phyloP scores from a whole-genome alignment of 2,888 invertebrate species.

The Sinhomidia bicolor region DNA sequence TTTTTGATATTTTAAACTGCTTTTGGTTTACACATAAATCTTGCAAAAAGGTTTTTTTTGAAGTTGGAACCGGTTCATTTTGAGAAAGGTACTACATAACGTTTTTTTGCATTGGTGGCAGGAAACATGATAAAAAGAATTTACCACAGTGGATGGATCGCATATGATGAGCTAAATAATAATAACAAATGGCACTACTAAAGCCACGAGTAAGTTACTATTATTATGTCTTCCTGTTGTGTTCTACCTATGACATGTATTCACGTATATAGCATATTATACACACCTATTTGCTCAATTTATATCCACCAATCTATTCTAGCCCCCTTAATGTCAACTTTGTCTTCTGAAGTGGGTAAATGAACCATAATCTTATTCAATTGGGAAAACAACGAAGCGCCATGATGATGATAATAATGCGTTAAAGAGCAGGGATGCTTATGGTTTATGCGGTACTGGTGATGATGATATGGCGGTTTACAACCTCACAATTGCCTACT shows the following conservation, averaged over 20 bases:
- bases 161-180: background rate
- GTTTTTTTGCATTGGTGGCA: too few species aligned
- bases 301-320: slow-evolving; percentile 36
- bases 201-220: background rate
- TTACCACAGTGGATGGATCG: too few species aligned
- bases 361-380: slow-evolving; percentile 67
- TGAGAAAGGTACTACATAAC: too few species aligned
- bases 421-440: slow-evolving; percentile 21
- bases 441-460: slow-evolving; percentile 11
- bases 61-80: too few species aligned
- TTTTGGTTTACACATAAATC: too few species aligned
- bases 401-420: slow-evolving; percentile 50
- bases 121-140: background rate
- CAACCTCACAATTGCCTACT: background rate
- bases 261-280: background rate
- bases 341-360: slow-evolving; percentile 64
- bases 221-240: background rate
- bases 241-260: background rate
- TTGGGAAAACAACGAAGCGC: slow-evolving; percentile 56
- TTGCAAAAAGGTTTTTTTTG: too few species aligned
- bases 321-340: slow-evolving; percentile 50
- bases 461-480: background rate
- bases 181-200: background rate
- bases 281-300: slow-evolving; percentile 43
- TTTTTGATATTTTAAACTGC: too few species aligned